Evolutionary conservation across 1,140 invertebrate genomes (phyloP), one percentile per base, ranked within the genome.

Genomic region (Myzus persicae): DNA sequence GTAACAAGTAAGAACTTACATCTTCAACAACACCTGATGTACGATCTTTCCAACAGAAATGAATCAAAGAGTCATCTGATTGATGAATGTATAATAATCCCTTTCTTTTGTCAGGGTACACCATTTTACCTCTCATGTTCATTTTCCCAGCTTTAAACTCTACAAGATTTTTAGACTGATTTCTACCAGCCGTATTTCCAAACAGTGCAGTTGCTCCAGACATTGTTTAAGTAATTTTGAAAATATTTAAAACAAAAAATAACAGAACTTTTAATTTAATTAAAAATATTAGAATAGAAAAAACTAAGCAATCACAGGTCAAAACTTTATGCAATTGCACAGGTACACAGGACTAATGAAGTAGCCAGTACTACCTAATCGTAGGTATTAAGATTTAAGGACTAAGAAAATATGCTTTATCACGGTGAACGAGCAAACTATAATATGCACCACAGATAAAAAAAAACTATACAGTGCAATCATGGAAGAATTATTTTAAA

Each of bases 11-110:
- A 93, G 8, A 82, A 94, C 94, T 95, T 95, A 98, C 97, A 96
- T 98, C 97, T 95, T 98, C 97, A 59, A 97, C 96, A 31, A 96
- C 96, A 92, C 97, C 97, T 85, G 97, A 97, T 76, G 97, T 97
- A 81, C 99, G 96, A 95, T 99, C 98, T 95, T 99, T 99, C 99
- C 99, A 99, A 95, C 98, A 99, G 94, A 99, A 99, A 95, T 99
- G 99, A 97, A 99, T 99, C 42, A 99, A 96, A 20, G 98, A 98
- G 95, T 99, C 99, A 94, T 99, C 99, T 42, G 98, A 97, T 95
- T 99, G 98, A 95, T 99, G 98, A 93, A 99, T 97, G 95, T 99
- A 99, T 5, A 99, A 96, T 40, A 98, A 95, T 26, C 99, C 99
- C 95, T 99, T 99, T 94, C 98, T 97, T 94, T 98, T 98, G 95